Conservation (phyloP, 2,797 vertebrate species). For the Xiphophorus birchmanni region DNA sequence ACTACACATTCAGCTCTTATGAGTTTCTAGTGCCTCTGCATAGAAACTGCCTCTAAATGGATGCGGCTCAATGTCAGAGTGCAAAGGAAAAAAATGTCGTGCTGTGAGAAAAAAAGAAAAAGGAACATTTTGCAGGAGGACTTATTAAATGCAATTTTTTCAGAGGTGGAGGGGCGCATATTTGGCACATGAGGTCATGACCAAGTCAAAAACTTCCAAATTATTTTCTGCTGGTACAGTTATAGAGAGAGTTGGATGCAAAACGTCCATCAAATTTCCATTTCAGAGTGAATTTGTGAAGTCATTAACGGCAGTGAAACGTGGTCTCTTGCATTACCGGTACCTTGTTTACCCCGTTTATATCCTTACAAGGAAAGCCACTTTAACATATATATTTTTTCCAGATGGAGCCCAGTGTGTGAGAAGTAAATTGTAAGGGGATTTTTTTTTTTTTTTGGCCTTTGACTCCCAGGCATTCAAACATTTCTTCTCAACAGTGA, state of each 20-base stretch:
- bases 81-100: neutral
- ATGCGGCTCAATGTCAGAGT: neutral
- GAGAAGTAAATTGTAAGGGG: neutral
- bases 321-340: neutral
- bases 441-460: neutral
- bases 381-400: neutral
- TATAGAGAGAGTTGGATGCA: no score
- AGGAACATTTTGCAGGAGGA: no score
- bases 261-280: no score
- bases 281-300: neutral
- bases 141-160: neutral
- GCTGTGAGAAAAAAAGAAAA: neutral
- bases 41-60: neutral
- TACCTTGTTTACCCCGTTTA: neutral
- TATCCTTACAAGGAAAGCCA: neutral
- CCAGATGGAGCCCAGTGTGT: neutral
- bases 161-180: neutral
- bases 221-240: neutral
- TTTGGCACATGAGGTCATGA: neutral
- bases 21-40: neutral
- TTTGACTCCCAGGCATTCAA: neutral
- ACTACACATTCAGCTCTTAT: neutral
- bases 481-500: conserved; percentile 1
- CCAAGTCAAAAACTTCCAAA: neutral
- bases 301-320: neutral